phyloP scores from a whole-genome alignment of 1,140 invertebrate genomes.

The Paralvinella palmiformis region DNA sequence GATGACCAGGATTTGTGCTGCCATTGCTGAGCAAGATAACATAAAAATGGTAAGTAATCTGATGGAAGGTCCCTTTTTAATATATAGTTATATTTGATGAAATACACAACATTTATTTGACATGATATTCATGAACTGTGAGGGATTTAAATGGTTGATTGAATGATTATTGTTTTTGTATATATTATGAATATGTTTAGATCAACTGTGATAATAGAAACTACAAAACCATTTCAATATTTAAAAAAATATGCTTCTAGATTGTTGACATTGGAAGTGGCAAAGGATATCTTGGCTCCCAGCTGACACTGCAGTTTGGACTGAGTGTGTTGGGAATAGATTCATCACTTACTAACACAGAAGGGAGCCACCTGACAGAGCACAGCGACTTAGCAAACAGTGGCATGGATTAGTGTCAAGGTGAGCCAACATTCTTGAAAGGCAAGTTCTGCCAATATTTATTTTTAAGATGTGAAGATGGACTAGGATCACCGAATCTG shows the following conservation, averaged over 20 bases:
- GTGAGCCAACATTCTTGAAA: no score
- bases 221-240: not conserved
- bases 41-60: constrained; percentile 58
- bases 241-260: constrained; percentile 18
- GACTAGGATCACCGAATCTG: no score
- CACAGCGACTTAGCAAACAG: constrained; percentile 52
- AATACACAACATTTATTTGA: no score
- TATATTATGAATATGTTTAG: no score
- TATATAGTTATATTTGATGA: no score
- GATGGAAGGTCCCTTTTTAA: no score
- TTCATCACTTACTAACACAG: constrained; percentile 60
- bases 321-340: constrained; percentile 74
- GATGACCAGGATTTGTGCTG: constrained; percentile 55
- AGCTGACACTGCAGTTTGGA: constrained; percentile 62
- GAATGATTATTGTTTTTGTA: no score
- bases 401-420: constrained; percentile 27
- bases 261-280: constrained; percentile 81
- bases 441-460: no score
- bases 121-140: no score
- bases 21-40: constrained; percentile 32
- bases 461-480: no score
- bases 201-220: no score
- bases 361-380: constrained; percentile 59
- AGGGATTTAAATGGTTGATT: no score
- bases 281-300: constrained; percentile 73